These are phyloP conservation scores for Empidonax traillii DNA, from an alignment of 2,113 vertebrate species.

Conservation along the genomic window DNA sequence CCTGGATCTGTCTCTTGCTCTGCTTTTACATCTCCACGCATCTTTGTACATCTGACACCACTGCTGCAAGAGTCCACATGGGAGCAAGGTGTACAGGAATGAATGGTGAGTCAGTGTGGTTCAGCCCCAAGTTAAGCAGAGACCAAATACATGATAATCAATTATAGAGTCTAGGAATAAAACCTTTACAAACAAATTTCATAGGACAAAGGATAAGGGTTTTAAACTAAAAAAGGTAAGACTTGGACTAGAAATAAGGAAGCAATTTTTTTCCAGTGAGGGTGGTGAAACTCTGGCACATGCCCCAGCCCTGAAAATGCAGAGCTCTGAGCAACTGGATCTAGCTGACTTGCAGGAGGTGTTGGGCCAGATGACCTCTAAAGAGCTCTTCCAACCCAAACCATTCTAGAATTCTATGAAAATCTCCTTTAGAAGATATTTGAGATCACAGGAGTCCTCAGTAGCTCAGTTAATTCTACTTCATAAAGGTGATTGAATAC, in stretches of 20 bases:
- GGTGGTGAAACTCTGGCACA: accelerated
- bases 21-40: not conserved
- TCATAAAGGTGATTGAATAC: not conserved
- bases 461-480: not conserved
- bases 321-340: not conserved
- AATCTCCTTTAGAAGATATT: not conserved
- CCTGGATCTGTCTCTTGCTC: not conserved
- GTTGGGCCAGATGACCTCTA: not conserved
- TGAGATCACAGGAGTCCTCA: not conserved
- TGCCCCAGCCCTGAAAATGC: not conserved
- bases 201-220: not conserved
- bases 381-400: not conserved
- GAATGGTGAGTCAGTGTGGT: not conserved
- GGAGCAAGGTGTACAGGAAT: not conserved
- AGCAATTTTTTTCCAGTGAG: not conserved
- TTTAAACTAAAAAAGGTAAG: not conserved
- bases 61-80: not conserved
- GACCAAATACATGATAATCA: not conserved
- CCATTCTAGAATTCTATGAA: not conserved
- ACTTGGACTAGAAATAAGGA: not conserved
- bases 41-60: not conserved
- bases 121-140: not conserved
- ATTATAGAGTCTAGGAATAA: not conserved
- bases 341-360: not conserved
- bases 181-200: not conserved